Evolutionary conservation across 2,888 invertebrate genomes (phyloP).

Genomic region (Agapostemon virescens): DNA sequence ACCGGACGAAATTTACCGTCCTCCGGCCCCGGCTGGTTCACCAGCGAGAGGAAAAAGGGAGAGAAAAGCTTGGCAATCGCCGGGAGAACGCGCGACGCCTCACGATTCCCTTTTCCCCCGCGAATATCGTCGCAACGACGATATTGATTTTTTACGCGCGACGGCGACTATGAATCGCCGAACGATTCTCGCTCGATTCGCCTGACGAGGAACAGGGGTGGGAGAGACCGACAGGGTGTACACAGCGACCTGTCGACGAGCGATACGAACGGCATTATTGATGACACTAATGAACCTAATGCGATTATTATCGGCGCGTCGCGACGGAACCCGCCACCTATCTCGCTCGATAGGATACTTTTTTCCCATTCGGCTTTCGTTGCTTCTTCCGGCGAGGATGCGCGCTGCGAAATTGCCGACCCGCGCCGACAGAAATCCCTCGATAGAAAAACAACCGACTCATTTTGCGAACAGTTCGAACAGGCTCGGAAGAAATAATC

Average conservation of each 20-base stretch:
- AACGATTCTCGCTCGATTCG: conserved; percentile 18
- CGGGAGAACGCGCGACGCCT: conserved; percentile 10
- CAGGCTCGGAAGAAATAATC: too few species aligned
- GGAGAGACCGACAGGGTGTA: not conserved
- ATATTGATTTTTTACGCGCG: conserved; percentile 24
- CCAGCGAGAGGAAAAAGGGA: conserved; percentile 31
- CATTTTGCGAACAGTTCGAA: too few species aligned
- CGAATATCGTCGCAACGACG: conserved; percentile 13
- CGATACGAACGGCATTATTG: conserved; percentile 26
- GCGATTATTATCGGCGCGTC: conserved; percentile 27
- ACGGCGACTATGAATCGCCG: conserved; percentile 8
- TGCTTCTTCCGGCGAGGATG: not conserved
- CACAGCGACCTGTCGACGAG: conserved; percentile 14
- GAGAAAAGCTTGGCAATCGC: conserved; percentile 46
- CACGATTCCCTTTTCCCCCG: not conserved
- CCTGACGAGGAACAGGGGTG: not conserved
- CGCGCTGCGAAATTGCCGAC: not conserved
- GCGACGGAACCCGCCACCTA: conserved; percentile 3
- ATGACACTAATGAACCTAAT: conserved; percentile 36
- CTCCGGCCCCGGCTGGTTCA: conserved; percentile 23
- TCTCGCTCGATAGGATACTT: not conserved
- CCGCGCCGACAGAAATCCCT: not conserved
- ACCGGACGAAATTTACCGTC: conserved; percentile 69
- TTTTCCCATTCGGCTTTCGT: not conserved
- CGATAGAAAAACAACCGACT: not conserved